Percentiles rank a stretch among this genome's conserved stretches.
Evolutionary conservation across 2,113 vertebrate species (phyloP).

Genomic region (Brienomyrus brachyistius): DNA sequence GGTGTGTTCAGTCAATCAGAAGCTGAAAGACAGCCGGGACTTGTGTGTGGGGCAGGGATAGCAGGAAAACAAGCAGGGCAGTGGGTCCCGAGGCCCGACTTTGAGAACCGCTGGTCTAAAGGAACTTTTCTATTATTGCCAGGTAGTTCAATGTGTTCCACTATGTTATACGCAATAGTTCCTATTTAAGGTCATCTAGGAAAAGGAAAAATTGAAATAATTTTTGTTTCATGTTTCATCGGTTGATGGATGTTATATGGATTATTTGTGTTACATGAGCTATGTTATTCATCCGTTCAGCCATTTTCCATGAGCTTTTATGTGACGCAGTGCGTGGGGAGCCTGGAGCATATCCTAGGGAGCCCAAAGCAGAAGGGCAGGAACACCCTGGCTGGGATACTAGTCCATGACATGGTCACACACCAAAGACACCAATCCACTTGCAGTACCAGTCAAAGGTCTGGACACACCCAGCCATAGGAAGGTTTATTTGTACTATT

Average conservation of each 20-base stretch:
- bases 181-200: background rate
- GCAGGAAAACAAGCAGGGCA: no score
- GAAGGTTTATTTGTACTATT: background rate
- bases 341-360: background rate
- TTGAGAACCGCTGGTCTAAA: no score
- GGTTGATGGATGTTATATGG: background rate
- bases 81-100: no score
- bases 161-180: background rate
- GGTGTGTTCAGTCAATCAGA: no score
- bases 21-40: no score
- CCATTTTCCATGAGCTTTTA: background rate
- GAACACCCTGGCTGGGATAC: background rate
- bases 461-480: background rate
- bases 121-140: background rate
- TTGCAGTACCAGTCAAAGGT: background rate
- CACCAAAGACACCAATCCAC: background rate
- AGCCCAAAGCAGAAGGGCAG: background rate
- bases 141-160: background rate
- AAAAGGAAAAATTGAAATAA: background rate
- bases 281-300: background rate
- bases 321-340: background rate
- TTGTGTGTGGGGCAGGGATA: no score
- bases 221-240: background rate
- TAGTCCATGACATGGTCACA: background rate
- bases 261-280: background rate